Conservation (phyloP, 1,140 invertebrate species). For the Drosophila persimilis region DNA sequence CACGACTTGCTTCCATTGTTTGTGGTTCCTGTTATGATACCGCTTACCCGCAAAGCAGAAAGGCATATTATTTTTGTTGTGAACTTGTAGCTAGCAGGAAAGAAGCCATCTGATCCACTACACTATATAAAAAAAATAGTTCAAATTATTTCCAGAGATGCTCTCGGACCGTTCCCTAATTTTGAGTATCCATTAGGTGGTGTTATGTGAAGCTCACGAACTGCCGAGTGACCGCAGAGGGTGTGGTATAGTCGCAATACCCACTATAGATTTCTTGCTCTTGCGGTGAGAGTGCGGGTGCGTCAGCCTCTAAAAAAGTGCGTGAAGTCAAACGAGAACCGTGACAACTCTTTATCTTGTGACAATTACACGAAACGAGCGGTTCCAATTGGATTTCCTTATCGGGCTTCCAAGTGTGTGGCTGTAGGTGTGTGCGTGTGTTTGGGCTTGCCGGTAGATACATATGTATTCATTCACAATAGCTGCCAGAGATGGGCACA, state of each 20-base stretch:
- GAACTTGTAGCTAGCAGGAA: too few species aligned
- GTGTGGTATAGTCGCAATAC: not conserved
- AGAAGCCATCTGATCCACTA: too few species aligned
- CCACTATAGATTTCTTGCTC: too few species aligned
- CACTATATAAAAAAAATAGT: too few species aligned
- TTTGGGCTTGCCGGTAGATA: constrained; percentile 43
- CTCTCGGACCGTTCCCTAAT: too few species aligned
- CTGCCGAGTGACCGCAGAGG: not conserved
- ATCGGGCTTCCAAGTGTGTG: constrained; percentile 22
- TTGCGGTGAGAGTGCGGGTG: not conserved
- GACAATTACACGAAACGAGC: constrained; percentile 48
- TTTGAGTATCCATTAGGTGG: too few species aligned
- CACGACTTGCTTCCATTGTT: constrained; percentile 10
- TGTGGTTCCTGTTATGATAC: constrained; percentile 8
- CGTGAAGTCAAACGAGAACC: constrained; percentile 26
- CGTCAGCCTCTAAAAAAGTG: constrained; percentile 40
- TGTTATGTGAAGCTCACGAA: too few species aligned
- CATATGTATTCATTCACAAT: constrained; percentile 13
- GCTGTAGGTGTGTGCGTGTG: constrained; percentile 18
- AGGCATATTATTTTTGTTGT: too few species aligned
- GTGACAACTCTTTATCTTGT: constrained; percentile 47
- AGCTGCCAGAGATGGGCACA: not conserved
- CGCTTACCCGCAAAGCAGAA: too few species aligned
- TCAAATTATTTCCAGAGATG: too few species aligned
- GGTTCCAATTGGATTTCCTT: constrained; percentile 39